A percentile compares a stretch with the other conserved stretches of the same genome.
Conservation (phyloP, 2,797 vertebrate species). For the Falco concolor region DNA sequence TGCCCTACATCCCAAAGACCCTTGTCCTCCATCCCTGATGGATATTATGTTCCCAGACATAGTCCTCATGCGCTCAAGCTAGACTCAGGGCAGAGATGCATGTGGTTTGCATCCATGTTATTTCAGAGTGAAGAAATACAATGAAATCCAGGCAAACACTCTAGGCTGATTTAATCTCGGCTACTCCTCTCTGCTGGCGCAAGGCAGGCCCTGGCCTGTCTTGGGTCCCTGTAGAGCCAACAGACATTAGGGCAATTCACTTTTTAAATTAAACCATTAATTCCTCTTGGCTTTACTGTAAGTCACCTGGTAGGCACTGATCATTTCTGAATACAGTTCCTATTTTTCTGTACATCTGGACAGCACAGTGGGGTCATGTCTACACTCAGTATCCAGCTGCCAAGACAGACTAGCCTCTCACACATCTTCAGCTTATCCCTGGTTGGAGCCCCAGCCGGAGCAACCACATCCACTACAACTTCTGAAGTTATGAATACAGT, state of each 20-base stretch:
- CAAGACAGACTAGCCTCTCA: not conserved
- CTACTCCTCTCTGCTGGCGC: not conserved
- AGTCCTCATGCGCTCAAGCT: not conserved
- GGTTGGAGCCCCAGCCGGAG: not conserved
- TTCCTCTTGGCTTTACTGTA: not conserved
- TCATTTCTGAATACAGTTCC: not conserved
- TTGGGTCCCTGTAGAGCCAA: not conserved
- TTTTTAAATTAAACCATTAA: not conserved
- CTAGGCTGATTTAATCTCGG: not conserved
- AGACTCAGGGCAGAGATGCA: not conserved
- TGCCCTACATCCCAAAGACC: not conserved
- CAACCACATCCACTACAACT: not conserved
- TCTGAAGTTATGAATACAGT: not conserved
- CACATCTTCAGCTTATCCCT: not conserved
- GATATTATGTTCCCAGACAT: not conserved
- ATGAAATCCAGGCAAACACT: not conserved
- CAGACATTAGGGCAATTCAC: not conserved
- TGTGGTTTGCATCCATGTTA: fast-evolving
- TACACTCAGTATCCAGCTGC: not conserved
- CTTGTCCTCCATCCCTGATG: not conserved
- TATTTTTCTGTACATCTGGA: not conserved
- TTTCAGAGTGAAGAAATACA: not conserved
- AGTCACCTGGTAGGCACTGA: not conserved
- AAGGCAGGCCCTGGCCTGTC: not conserved
- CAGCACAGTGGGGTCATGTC: not conserved